Evolutionary conservation across 2,113 vertebrate species (phyloP).

Genomic region (Euleptes europaea): DNA sequence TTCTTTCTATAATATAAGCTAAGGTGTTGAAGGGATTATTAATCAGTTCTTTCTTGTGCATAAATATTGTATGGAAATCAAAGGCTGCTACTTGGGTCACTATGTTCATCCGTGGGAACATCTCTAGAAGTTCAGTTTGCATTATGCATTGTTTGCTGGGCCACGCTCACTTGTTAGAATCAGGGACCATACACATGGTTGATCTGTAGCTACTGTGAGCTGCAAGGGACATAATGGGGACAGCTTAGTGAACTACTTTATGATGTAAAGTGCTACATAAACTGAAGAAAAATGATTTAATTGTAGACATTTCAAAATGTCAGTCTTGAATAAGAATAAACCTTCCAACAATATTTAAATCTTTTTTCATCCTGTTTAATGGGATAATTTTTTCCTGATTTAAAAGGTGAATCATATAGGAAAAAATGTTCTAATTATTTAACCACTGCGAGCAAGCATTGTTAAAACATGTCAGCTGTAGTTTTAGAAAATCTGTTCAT

Average conservation of each 20-base stretch:
- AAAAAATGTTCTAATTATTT: conserved; percentile 61
- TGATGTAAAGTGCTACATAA: background rate
- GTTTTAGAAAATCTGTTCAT: conserved; percentile 55
- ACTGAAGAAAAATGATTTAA: conserved; percentile 27
- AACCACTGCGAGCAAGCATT: conserved; percentile 53
- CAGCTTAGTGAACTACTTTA: background rate
- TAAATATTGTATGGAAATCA: background rate
- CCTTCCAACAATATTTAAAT: background rate
- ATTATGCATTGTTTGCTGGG: background rate
- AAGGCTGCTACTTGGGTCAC: background rate
- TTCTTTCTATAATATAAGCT: background rate
- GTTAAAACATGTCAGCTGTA: conserved; percentile 58
- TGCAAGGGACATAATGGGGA: background rate
- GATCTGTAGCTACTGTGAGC: background rate
- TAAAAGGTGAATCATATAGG: conserved; percentile 64
- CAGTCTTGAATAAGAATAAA: conserved; percentile 27
- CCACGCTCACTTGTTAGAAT: background rate
- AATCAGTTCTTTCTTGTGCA: background rate
- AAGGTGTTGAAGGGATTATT: background rate
- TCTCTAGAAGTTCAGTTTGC: background rate
- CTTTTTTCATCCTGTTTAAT: conserved; percentile 40
- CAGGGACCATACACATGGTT: conserved; percentile 4
- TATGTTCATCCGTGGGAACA: background rate
- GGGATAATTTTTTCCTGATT: conserved; percentile 49
- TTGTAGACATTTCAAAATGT: conserved; percentile 42